Evolutionary conservation across 2,797 vertebrate genomes (phyloP), one percentile per base, ranked within the genome.

Genomic region (Epinephelus awoara): DNA sequence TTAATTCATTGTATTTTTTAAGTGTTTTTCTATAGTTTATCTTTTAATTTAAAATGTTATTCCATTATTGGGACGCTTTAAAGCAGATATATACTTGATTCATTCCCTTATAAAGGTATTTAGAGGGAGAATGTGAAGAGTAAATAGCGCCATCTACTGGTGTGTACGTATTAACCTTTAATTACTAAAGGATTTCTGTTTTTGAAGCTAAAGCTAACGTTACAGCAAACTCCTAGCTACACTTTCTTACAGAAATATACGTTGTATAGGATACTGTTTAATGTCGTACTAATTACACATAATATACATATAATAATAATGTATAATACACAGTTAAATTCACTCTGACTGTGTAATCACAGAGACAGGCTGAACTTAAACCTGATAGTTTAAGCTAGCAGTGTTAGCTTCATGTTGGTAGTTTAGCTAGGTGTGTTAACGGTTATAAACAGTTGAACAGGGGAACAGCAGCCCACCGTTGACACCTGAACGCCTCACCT

Each of bases 401-500:
- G 47, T 21, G 9, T 29, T 56, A 42, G 23, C 68, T 46, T 2
- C 2, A 7, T 38, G 3, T 11, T 11, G 1, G 17, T 44, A 23
- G 2, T n/a, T 25, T 0, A 40, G 5, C 27, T 4, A 14, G 5
- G 2, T 4, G 2, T 3, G 19, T 57, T 14, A 8, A n/a, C 19
- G 4, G 5, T 1, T 6, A 9, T 0, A 40, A 8, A 19, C 3
- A 17, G 44, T n/a, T 42, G 7, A 11, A 49, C n/a, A 0, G 1
- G 21, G 21, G 9, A 14, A 47, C 3, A 13, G 11, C 56, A 5
- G 38, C 8, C 29, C 49, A 52, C n/a, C 4, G 42, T 10, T 10
- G 34, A 21, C 67, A 65, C 88, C 73, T 91, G 85, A 87, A 83
- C 82, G 80, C 73, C 94, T 95, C 91, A 95, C 95, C 95, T 94